These are phyloP conservation scores for Uromys caudimaculatus DNA, from an alignment of 2,797 vertebrate species.

Conservation along the genomic window DNA sequence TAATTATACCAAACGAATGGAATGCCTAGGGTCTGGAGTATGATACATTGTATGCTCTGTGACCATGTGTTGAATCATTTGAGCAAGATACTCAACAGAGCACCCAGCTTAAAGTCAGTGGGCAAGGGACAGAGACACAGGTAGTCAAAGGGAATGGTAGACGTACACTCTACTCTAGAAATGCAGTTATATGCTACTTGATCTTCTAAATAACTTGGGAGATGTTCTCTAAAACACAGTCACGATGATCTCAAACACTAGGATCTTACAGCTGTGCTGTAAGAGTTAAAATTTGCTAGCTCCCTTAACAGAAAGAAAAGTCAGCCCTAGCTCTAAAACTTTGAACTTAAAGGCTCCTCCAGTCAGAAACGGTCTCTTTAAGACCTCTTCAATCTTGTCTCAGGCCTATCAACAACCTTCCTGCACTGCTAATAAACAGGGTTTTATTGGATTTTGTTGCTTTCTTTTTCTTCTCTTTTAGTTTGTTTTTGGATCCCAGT, in stretches of 20 bases:
- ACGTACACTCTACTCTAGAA: slow-evolving; percentile 14
- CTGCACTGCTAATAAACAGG: neutral
- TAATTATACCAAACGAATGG: neutral
- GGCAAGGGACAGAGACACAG: neutral
- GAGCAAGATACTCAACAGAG: neutral
- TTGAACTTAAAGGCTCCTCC: neutral
- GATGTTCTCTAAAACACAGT: neutral
- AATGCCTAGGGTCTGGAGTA: neutral
- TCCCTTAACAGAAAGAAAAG: neutral
- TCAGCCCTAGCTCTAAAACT: neutral
- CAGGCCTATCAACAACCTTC: neutral
- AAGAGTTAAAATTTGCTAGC: neutral
- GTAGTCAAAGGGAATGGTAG: neutral
- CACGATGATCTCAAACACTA: neutral
- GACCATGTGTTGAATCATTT: neutral
- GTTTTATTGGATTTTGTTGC: neutral
- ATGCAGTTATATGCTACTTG: neutral
- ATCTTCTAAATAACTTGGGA: slow-evolving; percentile 21
- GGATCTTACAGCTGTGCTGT: neutral
- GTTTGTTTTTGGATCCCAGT: slow-evolving; percentile 22
- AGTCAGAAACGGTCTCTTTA: neutral
- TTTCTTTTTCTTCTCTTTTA: neutral
- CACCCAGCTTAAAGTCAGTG: neutral
- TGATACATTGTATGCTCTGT: neutral
- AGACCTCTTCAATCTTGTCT: neutral